These are phyloP conservation scores for Megaustenia siamemsis DNA, from an alignment of 2,888 invertebrate genomes.

Conservation along the genomic window DNA sequence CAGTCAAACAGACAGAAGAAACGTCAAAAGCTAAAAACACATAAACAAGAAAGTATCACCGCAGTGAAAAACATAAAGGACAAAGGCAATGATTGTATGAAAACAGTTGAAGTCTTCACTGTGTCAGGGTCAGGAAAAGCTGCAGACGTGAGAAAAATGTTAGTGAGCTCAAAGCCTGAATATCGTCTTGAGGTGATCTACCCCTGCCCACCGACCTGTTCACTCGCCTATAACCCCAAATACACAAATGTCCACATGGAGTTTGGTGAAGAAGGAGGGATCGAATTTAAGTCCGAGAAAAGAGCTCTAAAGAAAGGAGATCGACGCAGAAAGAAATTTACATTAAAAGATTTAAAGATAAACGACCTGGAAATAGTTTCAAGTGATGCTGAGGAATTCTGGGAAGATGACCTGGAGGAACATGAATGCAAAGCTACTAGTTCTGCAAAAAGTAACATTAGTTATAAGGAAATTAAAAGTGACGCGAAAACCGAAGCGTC, in stretches of 20 bases:
- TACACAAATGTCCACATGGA: constrained; percentile 42
- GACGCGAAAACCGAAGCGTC: background rate
- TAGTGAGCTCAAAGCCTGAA: constrained; percentile 28
- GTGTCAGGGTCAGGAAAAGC: background rate
- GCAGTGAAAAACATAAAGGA: background rate
- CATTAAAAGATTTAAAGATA: background rate
- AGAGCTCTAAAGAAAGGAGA: background rate
- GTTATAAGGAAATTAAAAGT: background rate
- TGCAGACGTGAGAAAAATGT: background rate
- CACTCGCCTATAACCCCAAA: constrained; percentile 60
- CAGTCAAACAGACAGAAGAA: constrained; percentile 34
- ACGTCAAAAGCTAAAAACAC: background rate
- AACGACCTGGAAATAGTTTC: background rate
- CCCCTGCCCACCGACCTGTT: constrained; percentile 56
- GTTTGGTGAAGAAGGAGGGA: constrained; percentile 25
- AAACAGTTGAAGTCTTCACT: constrained; percentile 37
- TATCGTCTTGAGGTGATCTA: constrained; percentile 55
- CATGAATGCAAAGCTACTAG: background rate
- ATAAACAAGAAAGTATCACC: background rate
- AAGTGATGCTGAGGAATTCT: background rate
- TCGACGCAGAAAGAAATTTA: constrained; percentile 15
- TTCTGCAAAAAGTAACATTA: background rate
- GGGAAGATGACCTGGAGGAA: constrained; percentile 7
- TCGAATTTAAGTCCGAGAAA: constrained; percentile 34
- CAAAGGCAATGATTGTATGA: background rate